Conservation (phyloP, 2,113 vertebrate species). For the Puffinus mauretanicus region DNA sequence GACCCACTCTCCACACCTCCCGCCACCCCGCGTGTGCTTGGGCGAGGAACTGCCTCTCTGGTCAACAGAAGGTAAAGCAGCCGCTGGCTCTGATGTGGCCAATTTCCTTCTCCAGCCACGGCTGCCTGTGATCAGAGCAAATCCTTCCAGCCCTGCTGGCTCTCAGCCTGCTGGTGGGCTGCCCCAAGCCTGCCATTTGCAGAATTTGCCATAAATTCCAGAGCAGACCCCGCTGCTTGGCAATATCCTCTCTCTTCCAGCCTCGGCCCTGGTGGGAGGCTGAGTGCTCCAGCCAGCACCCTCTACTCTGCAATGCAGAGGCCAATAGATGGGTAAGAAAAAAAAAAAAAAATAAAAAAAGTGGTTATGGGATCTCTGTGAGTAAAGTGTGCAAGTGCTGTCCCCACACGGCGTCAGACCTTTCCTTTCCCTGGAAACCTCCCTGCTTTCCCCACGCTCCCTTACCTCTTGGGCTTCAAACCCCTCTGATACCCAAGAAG, state of each 20-base stretch:
- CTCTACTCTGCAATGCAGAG: background rate
- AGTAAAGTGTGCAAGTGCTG: no score
- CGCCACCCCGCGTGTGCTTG: accelerated
- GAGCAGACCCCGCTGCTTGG: background rate
- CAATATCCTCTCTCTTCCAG: background rate
- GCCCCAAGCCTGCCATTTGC: no score
- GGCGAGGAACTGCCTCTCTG: background rate
- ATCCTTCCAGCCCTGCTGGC: background rate
- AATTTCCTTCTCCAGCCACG: background rate
- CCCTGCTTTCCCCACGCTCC: no score
- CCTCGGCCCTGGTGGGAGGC: background rate
- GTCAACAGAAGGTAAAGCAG: background rate
- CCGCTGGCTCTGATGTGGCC: background rate
- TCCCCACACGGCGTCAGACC: no score
- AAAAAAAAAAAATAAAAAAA: no score
- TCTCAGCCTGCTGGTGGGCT: background rate
- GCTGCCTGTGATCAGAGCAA: background rate
- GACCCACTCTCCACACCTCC: background rate
- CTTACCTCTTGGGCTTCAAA: no score
- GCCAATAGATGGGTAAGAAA: no score
- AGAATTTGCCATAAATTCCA: background rate
- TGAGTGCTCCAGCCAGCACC: background rate
- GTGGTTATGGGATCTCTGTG: no score
- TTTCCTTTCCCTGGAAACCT: no score
- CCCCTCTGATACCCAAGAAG: no score